A percentile compares a stretch with the other conserved stretches of the same genome.
phyloP scores from a whole-genome alignment of 2,113 vertebrate genomes.

The Callithrix jacchus region DNA sequence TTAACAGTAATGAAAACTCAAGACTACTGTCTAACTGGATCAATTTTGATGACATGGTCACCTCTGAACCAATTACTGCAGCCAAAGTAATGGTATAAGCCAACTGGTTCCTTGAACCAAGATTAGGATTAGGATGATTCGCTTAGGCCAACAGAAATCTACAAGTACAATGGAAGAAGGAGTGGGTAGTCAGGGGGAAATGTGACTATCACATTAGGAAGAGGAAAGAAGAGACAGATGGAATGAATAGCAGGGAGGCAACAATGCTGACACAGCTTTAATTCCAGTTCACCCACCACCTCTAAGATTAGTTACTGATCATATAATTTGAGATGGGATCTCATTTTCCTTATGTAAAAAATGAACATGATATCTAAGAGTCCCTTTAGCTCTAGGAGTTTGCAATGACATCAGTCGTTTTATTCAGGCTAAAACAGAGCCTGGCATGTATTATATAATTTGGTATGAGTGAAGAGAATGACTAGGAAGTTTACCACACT shows the following conservation, averaged over 20 bases:
- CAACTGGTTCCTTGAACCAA: background rate
- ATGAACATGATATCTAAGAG: background rate
- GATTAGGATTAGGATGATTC: background rate
- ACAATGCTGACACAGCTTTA: background rate
- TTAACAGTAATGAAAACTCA: background rate
- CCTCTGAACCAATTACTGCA: background rate
- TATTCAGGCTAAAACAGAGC: background rate
- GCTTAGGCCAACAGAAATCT: background rate
- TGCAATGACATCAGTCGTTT: background rate
- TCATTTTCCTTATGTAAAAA: background rate
- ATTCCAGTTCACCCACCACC: background rate
- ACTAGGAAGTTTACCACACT: background rate
- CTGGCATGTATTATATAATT: background rate
- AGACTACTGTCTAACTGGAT: background rate
- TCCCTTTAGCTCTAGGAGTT: background rate
- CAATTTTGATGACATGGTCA: background rate
- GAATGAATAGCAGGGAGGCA: background rate
- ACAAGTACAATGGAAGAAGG: background rate
- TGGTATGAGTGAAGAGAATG: background rate
- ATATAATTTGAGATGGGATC: background rate
- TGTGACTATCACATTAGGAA: background rate
- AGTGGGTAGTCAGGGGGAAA: background rate
- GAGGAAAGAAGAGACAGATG: background rate
- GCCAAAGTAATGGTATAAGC: background rate
- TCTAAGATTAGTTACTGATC: background rate